A percentile compares a stretch with the other conserved stretches of the same genome.
Conservation (phyloP, 92 coral and sea anemone species). For the Porites evermanni region DNA sequence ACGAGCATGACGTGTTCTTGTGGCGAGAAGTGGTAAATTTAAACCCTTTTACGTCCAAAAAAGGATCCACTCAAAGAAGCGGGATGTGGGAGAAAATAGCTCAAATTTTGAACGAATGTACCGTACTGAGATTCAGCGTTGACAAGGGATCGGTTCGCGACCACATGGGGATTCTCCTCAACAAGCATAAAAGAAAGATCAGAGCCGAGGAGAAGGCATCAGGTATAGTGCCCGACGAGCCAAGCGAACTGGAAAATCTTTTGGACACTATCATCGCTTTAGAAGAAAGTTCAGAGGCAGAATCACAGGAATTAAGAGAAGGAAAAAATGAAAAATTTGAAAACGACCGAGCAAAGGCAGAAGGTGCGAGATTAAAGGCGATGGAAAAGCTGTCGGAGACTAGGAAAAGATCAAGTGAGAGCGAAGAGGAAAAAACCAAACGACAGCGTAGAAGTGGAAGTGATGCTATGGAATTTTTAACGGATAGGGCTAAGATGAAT, state of each 20-base stretch:
- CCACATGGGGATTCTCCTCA: not conserved
- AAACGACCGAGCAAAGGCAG: too few species aligned
- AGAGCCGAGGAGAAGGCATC: slow-evolving; percentile 6
- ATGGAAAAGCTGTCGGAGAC: too few species aligned
- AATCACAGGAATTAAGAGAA: not conserved
- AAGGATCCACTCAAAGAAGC: too few species aligned
- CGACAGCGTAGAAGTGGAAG: slow-evolving; percentile 13
- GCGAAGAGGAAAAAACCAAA: not conserved
- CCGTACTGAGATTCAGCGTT: too few species aligned
- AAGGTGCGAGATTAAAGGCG: too few species aligned
- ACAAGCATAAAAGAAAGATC: slow-evolving; percentile 17
- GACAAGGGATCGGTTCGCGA: too few species aligned
- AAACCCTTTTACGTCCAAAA: too few species aligned
- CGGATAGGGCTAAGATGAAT: slow-evolving; percentile 16
- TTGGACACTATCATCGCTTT: slow-evolving; percentile 16
- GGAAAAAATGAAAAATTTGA: too few species aligned
- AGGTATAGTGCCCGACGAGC: not conserved
- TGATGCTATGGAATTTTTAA: slow-evolving; percentile 25
- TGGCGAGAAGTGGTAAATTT: not conserved
- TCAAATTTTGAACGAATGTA: not conserved
- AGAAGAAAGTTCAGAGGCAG: slow-evolving; percentile 23
- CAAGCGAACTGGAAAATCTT: slow-evolving; percentile 26
- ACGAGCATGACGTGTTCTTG: not conserved
- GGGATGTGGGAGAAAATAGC: slow-evolving; percentile 33
- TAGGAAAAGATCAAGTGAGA: too few species aligned